Conservation (phyloP, 2,113 vertebrate genomes). For the Eleginops maclovinus region DNA sequence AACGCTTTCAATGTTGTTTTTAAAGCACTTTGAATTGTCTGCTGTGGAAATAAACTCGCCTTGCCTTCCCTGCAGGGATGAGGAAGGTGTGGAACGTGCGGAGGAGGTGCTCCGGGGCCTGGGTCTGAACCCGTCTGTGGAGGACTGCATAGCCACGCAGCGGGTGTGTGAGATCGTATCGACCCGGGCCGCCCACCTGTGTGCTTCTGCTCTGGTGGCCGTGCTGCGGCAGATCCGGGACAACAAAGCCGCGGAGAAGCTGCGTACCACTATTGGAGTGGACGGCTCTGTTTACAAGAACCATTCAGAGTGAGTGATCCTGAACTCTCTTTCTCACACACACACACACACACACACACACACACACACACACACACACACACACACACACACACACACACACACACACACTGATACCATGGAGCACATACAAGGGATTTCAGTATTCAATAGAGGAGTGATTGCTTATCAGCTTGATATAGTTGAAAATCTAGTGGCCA, state of each 20-base stretch:
- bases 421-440: not conserved
- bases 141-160: constrained; percentile 90
- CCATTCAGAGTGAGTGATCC: constrained; percentile 90
- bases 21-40: too few species aligned
- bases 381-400: not conserved
- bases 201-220: constrained; percentile 88
- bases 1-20: too few species aligned
- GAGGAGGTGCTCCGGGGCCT: constrained; percentile 85
- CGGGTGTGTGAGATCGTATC: constrained; percentile 94
- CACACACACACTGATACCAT: not conserved
- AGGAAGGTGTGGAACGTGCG: constrained; percentile 88
- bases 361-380: too few species aligned
- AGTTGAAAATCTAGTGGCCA: not conserved
- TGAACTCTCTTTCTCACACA: too few species aligned
- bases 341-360: too few species aligned
- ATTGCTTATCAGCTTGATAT: not conserved
- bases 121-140: constrained; percentile 85
- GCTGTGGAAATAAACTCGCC: too few species aligned
- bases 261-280: constrained; percentile 91
- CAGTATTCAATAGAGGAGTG: not conserved
- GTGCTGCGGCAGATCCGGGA: constrained; percentile 93
- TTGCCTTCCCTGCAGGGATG: constrained; percentile 81
- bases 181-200: constrained; percentile 91
- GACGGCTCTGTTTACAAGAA: constrained; percentile 97
- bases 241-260: constrained; percentile 90